These are phyloP conservation scores for Torymus tubicola DNA, from an alignment of 2,888 invertebrate species.

Conservation along the genomic window DNA sequence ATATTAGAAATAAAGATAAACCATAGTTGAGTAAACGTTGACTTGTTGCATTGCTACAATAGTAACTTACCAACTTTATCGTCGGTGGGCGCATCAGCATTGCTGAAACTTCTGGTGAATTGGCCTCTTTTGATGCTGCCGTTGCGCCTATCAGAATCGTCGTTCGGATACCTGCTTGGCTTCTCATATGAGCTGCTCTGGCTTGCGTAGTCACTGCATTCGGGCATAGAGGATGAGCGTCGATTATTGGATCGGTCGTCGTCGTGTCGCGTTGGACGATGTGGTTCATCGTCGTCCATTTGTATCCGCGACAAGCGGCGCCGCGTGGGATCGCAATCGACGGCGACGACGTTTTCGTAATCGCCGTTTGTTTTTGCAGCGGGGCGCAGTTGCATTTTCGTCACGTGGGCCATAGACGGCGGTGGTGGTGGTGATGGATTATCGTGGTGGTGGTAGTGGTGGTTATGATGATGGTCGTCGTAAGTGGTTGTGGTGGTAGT, in stretches of 20 bases:
- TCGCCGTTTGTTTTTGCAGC: constrained; percentile 56
- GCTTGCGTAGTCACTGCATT: constrained; percentile 75
- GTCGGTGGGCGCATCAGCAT: constrained; percentile 88
- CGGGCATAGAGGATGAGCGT: constrained; percentile 74
- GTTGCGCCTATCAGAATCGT: constrained; percentile 68
- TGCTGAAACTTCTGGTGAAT: constrained; percentile 89
- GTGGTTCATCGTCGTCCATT: constrained; percentile 60
- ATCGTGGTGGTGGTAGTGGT: constrained; percentile 47
- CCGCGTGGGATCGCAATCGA: constrained; percentile 63
- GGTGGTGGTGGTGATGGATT: constrained; percentile 51
- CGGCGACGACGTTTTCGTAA: constrained; percentile 56
- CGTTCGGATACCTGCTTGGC: constrained; percentile 68
- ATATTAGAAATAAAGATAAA: too few species aligned
- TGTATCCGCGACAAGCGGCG: constrained; percentile 63
- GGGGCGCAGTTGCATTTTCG: constrained; percentile 65
- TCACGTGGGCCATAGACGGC: constrained; percentile 60
- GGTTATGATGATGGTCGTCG: constrained; percentile 68
- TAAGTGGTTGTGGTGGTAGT: constrained; percentile 63
- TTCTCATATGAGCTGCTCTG: constrained; percentile 74
- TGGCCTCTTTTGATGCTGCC: constrained; percentile 80
- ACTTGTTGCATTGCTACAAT: background rate
- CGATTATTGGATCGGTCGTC: constrained; percentile 67
- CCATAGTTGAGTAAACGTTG: background rate
- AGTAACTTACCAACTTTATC: constrained; percentile 86
- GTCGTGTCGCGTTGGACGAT: constrained; percentile 55